These are phyloP conservation scores for Xylocopa sonorina DNA, from an alignment of 1,140 invertebrate species.

Conservation along the genomic window DNA sequence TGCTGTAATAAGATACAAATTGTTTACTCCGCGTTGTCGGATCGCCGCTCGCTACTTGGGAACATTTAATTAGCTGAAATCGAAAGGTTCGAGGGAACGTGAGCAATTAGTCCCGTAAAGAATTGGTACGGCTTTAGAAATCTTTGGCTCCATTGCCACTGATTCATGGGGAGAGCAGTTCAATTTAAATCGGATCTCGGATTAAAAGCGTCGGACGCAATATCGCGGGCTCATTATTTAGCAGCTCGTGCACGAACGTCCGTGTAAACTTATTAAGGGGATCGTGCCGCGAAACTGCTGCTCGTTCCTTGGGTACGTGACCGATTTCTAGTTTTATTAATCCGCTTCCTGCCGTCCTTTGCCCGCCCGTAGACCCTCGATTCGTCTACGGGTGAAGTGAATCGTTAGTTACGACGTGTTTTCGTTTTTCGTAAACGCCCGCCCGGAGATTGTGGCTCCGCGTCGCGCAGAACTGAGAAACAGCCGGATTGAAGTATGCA, in stretches of 20 bases:
- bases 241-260: neutral
- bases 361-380: conserved; percentile 33
- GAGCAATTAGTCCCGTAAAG: neutral
- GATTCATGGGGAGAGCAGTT: neutral
- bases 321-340: conserved; percentile 15
- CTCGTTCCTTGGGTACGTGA: neutral
- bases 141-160: neutral
- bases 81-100: neutral
- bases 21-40: too few relatives aligned
- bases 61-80: too few relatives aligned
- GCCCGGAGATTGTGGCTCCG: conserved; percentile 15
- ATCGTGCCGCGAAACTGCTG: neutral
- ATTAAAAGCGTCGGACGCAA: conserved; percentile 1
- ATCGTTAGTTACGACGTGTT: conserved; percentile 55
- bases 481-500: conserved; percentile 58
- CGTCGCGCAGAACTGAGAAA: conserved; percentile 27
- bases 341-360: neutral
- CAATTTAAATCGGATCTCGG: neutral
- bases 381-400: conserved; percentile 8
- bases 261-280: conserved; percentile 4
- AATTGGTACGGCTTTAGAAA: neutral
- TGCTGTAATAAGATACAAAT: too few relatives aligned
- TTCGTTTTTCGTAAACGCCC: conserved; percentile 42
- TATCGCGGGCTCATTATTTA: neutral
- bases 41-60: too few relatives aligned